Evolutionary conservation across 2,888 invertebrate genomes (phyloP).

Genomic region (Acanthosepion esculentum): DNA sequence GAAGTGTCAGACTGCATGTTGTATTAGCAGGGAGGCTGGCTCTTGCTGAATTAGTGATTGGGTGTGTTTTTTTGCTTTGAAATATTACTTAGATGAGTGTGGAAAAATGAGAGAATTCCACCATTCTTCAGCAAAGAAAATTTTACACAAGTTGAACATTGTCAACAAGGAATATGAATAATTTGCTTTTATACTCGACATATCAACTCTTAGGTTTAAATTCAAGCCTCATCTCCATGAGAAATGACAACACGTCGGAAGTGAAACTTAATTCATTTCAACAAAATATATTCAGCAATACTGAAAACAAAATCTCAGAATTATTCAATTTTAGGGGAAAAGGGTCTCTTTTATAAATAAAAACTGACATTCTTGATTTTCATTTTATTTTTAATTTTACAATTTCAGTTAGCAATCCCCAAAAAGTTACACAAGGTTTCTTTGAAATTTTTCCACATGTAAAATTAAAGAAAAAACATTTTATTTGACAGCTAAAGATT

Average conservation of each 20-base stretch:
- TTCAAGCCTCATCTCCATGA: neutral
- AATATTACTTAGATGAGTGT: neutral
- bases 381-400: no score
- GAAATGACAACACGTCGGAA: neutral
- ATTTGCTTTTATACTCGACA: neutral
- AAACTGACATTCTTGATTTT: no score
- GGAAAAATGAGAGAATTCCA: no score
- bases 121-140: neutral
- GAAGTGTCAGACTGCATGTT: neutral
- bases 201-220: neutral
- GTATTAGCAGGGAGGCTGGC: neutral
- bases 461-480: no score
- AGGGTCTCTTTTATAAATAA: no score
- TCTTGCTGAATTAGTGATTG: neutral
- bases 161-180: neutral
- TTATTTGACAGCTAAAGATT: no score
- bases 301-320: no score
- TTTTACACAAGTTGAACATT: neutral
- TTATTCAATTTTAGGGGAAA: no score
- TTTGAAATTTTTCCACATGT: no score
- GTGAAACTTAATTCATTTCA: neutral
- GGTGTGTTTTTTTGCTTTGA: neutral
- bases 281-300: neutral
- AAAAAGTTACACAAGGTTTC: no score
- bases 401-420: no score